Percentiles rank a stretch among this genome's conserved stretches.
phyloP scores from a whole-genome alignment of 2,797 vertebrate species.

The Urophycis tenuis region DNA sequence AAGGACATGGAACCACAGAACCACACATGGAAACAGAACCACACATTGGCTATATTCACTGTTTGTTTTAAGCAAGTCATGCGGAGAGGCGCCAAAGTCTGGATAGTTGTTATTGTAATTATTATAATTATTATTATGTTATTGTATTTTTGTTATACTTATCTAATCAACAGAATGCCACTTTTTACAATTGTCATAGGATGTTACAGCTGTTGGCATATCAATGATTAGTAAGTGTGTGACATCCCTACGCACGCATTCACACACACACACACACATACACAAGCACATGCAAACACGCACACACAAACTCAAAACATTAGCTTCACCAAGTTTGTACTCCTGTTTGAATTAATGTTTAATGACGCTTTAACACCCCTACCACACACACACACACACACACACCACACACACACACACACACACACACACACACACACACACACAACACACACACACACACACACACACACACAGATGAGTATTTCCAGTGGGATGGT shows the following conservation, averaged over 20 bases:
- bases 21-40: too few species aligned
- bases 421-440: neutral
- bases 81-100: too few species aligned
- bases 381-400: neutral
- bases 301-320: constrained; percentile 5
- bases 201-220: neutral
- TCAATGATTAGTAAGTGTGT: neutral
- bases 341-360: constrained; percentile 30
- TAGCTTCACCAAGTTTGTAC: constrained; percentile 38
- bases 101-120: neutral
- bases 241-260: neutral
- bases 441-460: neutral
- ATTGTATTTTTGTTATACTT: neutral
- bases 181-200: neutral
- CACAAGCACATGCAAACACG: neutral
- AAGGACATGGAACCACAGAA: too few species aligned
- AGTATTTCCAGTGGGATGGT: constrained; percentile 38
- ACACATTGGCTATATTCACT: too few species aligned
- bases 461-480: neutral
- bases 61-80: too few species aligned
- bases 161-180: neutral
- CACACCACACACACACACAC: neutral
- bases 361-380: constrained; percentile 33
- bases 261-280: neutral
- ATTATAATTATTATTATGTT: neutral